Base-by-base conservation (phyloP, 2,888 invertebrate species). In the Salticus scenicus region DNA sequence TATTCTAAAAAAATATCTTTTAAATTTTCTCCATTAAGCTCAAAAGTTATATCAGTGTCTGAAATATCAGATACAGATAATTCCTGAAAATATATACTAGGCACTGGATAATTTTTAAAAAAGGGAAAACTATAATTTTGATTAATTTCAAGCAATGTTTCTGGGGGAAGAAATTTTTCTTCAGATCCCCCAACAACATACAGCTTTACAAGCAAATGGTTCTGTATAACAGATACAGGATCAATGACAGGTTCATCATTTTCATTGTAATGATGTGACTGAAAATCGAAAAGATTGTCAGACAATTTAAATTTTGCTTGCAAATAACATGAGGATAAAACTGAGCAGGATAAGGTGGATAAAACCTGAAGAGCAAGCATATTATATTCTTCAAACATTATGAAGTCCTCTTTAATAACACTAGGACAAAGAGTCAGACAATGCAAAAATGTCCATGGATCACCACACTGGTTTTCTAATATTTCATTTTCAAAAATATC, bases 301-400 rank as follows among this genome's bases (percentile, higher is more conserved):
- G 57, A 17, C 5, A 76, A 8, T 24, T 72, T 31, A 27, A 63
- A 86, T 42, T 73, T 66, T 14, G 63, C 66, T 67, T 73, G 51
- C n/a, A 86, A 10, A 24, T 73, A 8, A 79, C 85, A 85, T 7
- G 74, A 2, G 30, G 66, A 74, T 28, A 79, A 79, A 41, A 85
- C 27, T 28, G 74, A 74, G n/a, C 31, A 69, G 2, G 70, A 27
- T 27, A 85, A 63, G 20, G 70, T 30, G 8, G 85, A 77, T 57
- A 84, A 69, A n/a, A 77, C 41, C 51, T 77, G 72, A 30, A 84
- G 69, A 24, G 73, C 77, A 63, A 84, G 69, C 1, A 77, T 42
- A 7, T 17, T 41, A n/a, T 77, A 77, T 10, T 77, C 77, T 73
- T 84, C 83, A 71, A 33, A 24, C 14, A 57, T 28, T 12, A 73